Conservation (phyloP, 1,140 invertebrate genomes). For the Drosophila kanapiae region DNA sequence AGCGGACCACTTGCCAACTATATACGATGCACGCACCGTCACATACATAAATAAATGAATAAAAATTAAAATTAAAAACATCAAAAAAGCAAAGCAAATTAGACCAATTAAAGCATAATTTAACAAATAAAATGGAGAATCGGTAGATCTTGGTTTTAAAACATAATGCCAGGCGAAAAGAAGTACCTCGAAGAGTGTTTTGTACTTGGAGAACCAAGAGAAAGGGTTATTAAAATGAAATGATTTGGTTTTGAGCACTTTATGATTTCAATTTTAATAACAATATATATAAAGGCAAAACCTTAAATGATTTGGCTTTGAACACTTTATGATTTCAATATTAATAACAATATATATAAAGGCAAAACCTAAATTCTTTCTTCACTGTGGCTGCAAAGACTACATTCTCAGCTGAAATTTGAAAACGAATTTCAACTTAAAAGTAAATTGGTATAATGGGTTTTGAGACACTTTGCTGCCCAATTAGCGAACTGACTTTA, state of each 20-base stretch:
- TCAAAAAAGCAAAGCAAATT: conserved; percentile 42
- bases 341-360: too few relatives aligned
- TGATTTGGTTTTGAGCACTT: too few relatives aligned
- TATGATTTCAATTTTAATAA: too few relatives aligned
- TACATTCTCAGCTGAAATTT: not conserved
- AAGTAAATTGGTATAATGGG: not conserved
- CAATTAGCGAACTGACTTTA: conserved; percentile 26
- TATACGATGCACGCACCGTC: not conserved
- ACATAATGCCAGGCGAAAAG: not conserved
- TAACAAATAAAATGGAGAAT: not conserved
- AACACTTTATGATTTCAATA: too few relatives aligned
- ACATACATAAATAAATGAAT: conserved; percentile 20
- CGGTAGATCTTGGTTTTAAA: not conserved
- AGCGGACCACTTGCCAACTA: conserved; percentile 30
- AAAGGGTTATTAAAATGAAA: too few relatives aligned
- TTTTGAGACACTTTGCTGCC: conserved; percentile 25
- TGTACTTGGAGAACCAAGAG: not conserved
- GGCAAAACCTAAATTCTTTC: too few relatives aligned
- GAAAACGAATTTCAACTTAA: conserved; percentile 2
- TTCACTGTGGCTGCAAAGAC: not conserved
- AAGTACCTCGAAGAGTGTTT: not conserved
- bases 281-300: too few relatives aligned
- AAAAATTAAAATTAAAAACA: conserved; percentile 14
- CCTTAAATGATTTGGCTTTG: too few relatives aligned
- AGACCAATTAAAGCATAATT: conserved; percentile 1